Evolutionary conservation across 2,888 invertebrate genomes (phyloP).

Genomic region (Vandiemenella viatica): DNA sequence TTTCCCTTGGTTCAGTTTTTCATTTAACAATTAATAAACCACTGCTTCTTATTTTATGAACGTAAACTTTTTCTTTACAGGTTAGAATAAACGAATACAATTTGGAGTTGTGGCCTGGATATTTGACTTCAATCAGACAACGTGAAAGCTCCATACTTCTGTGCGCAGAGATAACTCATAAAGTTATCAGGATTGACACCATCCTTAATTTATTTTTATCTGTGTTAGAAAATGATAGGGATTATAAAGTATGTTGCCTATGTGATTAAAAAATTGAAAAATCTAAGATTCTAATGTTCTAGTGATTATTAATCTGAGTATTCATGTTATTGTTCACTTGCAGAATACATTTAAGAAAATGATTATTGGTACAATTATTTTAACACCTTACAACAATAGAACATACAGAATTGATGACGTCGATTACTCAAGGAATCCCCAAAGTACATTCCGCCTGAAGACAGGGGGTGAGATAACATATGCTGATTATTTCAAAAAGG

Average conservation of each 20-base stretch:
- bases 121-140: conserved; percentile 69
- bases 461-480: conserved; percentile 40
- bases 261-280: too few species aligned
- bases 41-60: too few species aligned
- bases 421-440: conserved; percentile 42
- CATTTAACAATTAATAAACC: too few species aligned
- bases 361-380: conserved; percentile 40
- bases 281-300: too few species aligned
- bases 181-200: conserved; percentile 66
- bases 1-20: too few species aligned
- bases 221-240: too few species aligned
- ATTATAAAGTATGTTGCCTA: too few species aligned
- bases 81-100: conserved; percentile 43
- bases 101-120: conserved; percentile 71
- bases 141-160: conserved; percentile 62
- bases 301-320: too few species aligned
- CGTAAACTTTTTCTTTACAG: conserved; percentile 31
- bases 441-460: conserved; percentile 40
- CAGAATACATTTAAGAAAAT: conserved; percentile 17
- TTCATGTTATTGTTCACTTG: too few species aligned
- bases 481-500: conserved; percentile 46
- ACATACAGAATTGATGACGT: conserved; percentile 63
- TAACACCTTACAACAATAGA: conserved; percentile 64
- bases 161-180: conserved; percentile 66
- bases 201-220: conserved; percentile 46